Conservation (phyloP, 2,888 invertebrate species). For the Brachypterus glaber region DNA sequence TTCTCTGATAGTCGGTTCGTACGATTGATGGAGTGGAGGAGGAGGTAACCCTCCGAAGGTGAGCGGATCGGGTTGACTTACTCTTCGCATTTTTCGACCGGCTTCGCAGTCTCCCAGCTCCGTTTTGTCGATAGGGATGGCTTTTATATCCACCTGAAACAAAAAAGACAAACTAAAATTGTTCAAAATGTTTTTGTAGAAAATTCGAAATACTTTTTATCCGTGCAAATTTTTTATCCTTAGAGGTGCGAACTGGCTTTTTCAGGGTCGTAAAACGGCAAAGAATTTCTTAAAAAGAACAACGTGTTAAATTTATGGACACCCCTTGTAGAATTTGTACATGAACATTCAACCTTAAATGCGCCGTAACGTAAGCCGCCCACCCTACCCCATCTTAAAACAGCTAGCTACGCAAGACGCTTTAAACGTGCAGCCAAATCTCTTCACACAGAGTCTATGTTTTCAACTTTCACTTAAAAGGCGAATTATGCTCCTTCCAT, state of each 20-base stretch:
- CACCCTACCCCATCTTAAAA: no score
- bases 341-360: no score
- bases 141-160: conserved; percentile 58
- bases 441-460: no score
- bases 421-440: no score
- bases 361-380: no score
- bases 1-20: conserved; percentile 79
- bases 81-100: conserved; percentile 47
- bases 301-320: conserved; percentile 1
- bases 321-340: no score
- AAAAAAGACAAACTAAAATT: conserved; percentile 4
- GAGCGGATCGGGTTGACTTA: conserved; percentile 48
- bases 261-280: neutral
- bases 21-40: conserved; percentile 60
- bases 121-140: conserved; percentile 59
- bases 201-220: no score
- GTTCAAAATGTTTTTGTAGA: no score
- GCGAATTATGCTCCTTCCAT: no score
- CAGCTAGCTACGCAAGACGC: no score
- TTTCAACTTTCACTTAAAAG: no score
- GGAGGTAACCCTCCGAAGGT: conserved; percentile 55
- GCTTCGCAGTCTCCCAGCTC: conserved; percentile 53
- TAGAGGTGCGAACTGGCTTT: no score
- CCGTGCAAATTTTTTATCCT: neutral
- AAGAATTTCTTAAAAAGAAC: conserved; percentile 5